These are phyloP conservation scores for Spermophilus dauricus DNA, from an alignment of 2,113 vertebrate species.

Conservation along the genomic window DNA sequence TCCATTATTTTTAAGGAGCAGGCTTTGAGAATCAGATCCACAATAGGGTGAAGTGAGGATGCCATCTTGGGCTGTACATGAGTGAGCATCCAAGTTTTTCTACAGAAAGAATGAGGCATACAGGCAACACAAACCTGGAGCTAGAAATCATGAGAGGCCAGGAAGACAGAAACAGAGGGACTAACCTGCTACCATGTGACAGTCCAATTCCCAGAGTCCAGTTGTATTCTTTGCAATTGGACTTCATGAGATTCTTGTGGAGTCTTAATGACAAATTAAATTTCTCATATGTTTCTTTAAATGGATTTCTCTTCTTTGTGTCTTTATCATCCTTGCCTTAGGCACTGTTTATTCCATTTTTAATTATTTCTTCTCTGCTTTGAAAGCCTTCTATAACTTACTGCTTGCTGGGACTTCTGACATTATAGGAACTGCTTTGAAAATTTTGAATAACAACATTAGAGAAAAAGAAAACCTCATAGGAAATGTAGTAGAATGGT, in stretches of 20 bases:
- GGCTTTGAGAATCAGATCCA: background rate
- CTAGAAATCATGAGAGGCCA: background rate
- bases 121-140: too few relatives aligned
- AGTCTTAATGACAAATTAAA: background rate
- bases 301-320: background rate
- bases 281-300: background rate
- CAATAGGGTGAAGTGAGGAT: background rate
- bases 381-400: background rate
- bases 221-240: background rate
- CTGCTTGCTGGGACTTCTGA: background rate
- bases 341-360: background rate
- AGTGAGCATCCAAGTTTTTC: background rate
- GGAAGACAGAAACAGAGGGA: background rate
- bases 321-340: background rate
- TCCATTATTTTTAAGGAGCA: background rate
- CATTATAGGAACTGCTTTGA: background rate
- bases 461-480: background rate
- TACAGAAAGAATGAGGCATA: background rate
- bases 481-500: background rate
- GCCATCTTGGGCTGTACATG: background rate
- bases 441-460: background rate
- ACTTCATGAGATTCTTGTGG: background rate
- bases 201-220: background rate
- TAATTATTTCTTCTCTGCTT: background rate
- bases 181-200: background rate